Evolutionary conservation across 2,888 invertebrate species (phyloP).

Genomic region (Coleophora flavipennella): DNA sequence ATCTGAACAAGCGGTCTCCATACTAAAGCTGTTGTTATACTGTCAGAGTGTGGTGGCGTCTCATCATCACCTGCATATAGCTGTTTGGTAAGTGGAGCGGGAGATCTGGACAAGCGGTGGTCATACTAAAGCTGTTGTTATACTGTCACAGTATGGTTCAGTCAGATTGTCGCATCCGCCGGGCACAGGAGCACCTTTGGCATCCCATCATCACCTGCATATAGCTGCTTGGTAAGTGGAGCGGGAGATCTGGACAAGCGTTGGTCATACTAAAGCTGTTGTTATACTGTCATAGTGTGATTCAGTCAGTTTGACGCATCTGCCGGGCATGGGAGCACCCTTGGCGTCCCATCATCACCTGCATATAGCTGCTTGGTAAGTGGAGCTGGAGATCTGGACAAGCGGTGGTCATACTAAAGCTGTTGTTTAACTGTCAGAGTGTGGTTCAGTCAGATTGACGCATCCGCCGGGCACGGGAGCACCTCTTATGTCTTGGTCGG

Average conservation of each 20-base stretch:
- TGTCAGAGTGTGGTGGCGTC: no score
- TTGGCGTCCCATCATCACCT: constrained; percentile 72
- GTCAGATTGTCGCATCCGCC: constrained; percentile 64
- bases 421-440: no score
- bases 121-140: constrained; percentile 63
- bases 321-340: constrained; percentile 66
- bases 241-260: constrained; percentile 69
- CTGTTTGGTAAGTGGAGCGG: constrained; percentile 59
- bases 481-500: no score
- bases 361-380: constrained; percentile 73
- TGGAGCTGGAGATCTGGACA: constrained; percentile 52
- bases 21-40: no score
- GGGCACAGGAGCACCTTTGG: constrained; percentile 63
- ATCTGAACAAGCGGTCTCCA: constrained; percentile 67
- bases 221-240: constrained; percentile 68
- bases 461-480: no score
- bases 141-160: constrained; percentile 83
- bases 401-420: no score
- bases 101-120: constrained; percentile 78
- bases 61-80: constrained; percentile 72
- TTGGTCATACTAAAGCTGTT: constrained; percentile 54
- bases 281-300: constrained; percentile 78
- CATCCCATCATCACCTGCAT: constrained; percentile 72
- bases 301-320: constrained; percentile 69
- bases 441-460: no score